phyloP scores from a whole-genome alignment of 2,888 invertebrate species.

The Cryptocephalus moraei region DNA sequence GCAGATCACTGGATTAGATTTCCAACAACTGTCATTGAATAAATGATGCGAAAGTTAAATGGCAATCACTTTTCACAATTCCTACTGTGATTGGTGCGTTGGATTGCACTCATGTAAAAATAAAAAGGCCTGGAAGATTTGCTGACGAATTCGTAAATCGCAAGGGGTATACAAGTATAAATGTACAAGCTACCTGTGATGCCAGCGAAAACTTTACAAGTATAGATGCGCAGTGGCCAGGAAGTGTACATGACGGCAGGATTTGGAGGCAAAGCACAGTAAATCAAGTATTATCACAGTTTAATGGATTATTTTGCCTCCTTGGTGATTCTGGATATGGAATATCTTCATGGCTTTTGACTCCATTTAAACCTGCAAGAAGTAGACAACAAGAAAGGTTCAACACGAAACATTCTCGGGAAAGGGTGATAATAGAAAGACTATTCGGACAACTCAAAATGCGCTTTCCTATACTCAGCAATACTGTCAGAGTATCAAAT shows the following conservation, averaged over 20 bases:
- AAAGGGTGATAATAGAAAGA: constrained; percentile 1
- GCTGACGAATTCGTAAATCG: constrained; percentile 13
- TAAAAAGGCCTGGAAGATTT: constrained; percentile 5
- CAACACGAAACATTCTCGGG: not conserved
- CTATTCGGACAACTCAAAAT: constrained; percentile 1
- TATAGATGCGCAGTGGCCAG: constrained; percentile 12
- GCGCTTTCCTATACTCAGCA: not conserved
- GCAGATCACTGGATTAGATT: not conserved
- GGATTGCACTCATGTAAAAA: constrained; percentile 10
- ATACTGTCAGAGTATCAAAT: constrained; percentile 1
- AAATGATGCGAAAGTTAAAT: too few species aligned
- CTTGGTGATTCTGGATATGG: constrained; percentile 1
- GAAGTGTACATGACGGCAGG: constrained; percentile 11
- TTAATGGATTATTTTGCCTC: not conserved
- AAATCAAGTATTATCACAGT: not conserved
- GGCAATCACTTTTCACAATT: not conserved
- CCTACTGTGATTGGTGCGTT: constrained; percentile 1
- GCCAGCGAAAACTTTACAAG: constrained; percentile 10
- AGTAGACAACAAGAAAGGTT: not conserved
- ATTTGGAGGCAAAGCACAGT: constrained; percentile 5
- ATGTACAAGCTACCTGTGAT: constrained; percentile 13
- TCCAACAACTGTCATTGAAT: not conserved
- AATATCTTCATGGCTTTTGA: not conserved
- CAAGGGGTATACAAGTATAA: constrained; percentile 9
- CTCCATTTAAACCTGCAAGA: not conserved